Base-by-base conservation (phyloP, 2,888 invertebrate genomes). In the Germaria angustata region DNA sequence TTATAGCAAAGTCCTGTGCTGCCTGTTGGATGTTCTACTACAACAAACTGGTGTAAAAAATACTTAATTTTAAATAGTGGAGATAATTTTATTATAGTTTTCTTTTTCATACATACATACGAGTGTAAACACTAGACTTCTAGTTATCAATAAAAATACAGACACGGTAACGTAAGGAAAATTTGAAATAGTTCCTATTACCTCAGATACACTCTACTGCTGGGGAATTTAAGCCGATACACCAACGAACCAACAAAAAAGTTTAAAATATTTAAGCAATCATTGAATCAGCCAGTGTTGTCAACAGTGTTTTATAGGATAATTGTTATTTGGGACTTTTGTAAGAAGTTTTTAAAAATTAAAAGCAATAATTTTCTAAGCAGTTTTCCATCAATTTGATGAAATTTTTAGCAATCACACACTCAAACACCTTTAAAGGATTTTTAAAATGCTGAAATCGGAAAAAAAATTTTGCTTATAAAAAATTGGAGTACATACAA, bases 51-150 rank as follows among this genome's bases (percentile, higher is more conserved):
- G 15, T 34, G 6, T n/a, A 28, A 34, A 49, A 53, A 41, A 20
- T 15, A 36, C 0, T 32, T 17, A 28, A 28, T 51, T 51, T 41
- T 51, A 32, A 41, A 68, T 32, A 53, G n/a, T n/a, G n/a, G 36
- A 63, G 32, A 44, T 69, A 61, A 46, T 61, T 53, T 69, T 41
- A 61, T 69, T 32, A 73, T 39, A 63, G n/a, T 17, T 28, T 69
- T 63, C 0, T 41, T 24, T 36, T 63, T n/a, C 13, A 13, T 53
- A n/a, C n/a, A n/a, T n/a, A n/a, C n/a, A n/a, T n/a, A n/a, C n/a
- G n/a, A n/a, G n/a, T 24, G 5, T 7, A 13, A n/a, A 36, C 32
- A 49, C 68, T 41, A 53, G 69, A 44, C 17, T 71, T 49, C 8
- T 46, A 36, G 13, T 51, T 69, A 53, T 53, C 34, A 69, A 9